Evolutionary conservation across 2,888 invertebrate species (phyloP).

Genomic region (Cheilosia grossa): DNA sequence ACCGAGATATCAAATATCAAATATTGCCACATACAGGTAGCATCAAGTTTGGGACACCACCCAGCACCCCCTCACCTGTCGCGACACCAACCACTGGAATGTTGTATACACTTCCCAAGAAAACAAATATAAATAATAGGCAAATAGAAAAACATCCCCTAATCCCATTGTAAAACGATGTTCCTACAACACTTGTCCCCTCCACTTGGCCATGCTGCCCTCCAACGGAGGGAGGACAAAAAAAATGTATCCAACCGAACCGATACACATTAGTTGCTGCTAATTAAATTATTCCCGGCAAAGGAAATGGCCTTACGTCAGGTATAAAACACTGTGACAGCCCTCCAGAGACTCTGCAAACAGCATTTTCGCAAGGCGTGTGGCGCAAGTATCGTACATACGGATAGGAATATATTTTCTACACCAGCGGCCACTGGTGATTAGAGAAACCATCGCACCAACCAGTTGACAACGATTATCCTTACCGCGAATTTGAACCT

Average conservation of each 20-base stretch:
- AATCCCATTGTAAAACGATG: constrained; percentile 62
- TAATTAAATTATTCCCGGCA: constrained; percentile 71
- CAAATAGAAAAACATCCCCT: constrained; percentile 69
- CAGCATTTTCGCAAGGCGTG: constrained; percentile 58
- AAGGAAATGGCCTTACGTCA: constrained; percentile 67
- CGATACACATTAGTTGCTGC: constrained; percentile 69
- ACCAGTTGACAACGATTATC: constrained; percentile 70
- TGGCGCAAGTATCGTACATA: constrained; percentile 44
- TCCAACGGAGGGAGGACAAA: neutral
- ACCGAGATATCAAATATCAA: constrained; percentile 34
- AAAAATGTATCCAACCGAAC: constrained; percentile 34
- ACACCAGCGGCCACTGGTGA: constrained; percentile 42
- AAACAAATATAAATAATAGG: constrained; percentile 57
- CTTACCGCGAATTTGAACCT: constrained; percentile 58
- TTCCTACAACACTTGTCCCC: constrained; percentile 36
- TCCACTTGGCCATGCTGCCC: constrained; percentile 6
- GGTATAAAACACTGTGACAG: constrained; percentile 70
- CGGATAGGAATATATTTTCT: constrained; percentile 28
- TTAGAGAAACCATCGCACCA: constrained; percentile 37
- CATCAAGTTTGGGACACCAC: constrained; percentile 5
- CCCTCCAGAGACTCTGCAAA: constrained; percentile 68
- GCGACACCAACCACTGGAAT: neutral
- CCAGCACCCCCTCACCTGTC: constrained; percentile 12
- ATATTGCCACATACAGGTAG: constrained; percentile 2
- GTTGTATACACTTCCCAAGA: constrained; percentile 16